phyloP scores from a whole-genome alignment of 2,113 vertebrate species.

The Amphilophus citrinellus region DNA sequence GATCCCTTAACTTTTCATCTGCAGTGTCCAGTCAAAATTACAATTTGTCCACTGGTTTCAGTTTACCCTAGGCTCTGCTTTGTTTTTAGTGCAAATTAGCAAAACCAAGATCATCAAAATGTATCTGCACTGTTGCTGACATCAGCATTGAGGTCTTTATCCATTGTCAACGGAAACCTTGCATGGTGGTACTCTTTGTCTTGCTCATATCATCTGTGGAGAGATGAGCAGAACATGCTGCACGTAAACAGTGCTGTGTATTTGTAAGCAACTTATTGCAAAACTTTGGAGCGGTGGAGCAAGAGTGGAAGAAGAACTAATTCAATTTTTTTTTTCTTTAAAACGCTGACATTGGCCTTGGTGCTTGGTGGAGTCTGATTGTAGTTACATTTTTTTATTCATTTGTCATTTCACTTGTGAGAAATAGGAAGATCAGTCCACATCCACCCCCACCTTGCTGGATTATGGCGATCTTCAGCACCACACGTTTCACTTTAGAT shows the following conservation, averaged over 20 bases:
- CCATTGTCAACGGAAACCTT: background rate
- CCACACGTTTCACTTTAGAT: too few species aligned
- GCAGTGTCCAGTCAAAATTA: background rate
- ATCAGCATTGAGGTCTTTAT: background rate
- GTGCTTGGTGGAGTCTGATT: background rate
- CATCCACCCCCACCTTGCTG: too few species aligned
- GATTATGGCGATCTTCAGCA: too few species aligned
- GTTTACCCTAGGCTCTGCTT: background rate
- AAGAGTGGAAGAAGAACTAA: background rate
- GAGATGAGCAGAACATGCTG: background rate
- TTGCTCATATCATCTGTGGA: background rate
- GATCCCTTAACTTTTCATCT: background rate
- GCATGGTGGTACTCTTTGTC: background rate
- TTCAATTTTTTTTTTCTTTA: background rate
- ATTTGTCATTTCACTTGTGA: too few species aligned
- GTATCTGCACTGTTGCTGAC: background rate
- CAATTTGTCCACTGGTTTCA: too few species aligned
- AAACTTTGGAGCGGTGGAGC: background rate
- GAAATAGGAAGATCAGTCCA: too few species aligned
- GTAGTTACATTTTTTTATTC: background rate
- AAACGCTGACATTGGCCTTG: background rate
- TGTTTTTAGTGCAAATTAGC: background rate
- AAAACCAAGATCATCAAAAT: background rate
- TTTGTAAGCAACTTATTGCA: background rate
- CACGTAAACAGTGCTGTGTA: background rate